Percentiles rank a stretch among this genome's conserved stretches.
phyloP scores from a whole-genome alignment of 2,797 vertebrate genomes.

The Microtus agrestis region DNA sequence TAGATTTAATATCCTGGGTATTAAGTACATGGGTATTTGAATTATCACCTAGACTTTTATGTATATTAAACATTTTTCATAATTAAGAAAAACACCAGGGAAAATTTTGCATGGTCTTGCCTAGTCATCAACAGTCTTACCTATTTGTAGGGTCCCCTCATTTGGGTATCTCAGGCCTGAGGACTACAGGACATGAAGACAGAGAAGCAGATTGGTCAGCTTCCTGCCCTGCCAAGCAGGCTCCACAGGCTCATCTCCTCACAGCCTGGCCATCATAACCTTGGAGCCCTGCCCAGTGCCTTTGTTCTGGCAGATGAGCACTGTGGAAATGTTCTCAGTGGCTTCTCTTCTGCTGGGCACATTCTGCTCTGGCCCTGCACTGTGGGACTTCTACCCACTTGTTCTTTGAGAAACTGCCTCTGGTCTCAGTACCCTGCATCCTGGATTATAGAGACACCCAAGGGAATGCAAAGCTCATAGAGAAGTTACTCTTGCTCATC shows the following conservation, averaged over 20 bases:
- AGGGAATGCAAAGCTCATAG: accelerated
- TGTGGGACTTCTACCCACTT: accelerated
- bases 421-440: not conserved
- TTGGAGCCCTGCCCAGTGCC: not conserved
- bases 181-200: not conserved
- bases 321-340: not conserved
- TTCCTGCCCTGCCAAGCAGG: not conserved
- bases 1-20: not conserved
- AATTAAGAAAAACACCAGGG: not conserved
- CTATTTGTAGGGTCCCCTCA: accelerated
- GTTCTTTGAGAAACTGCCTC: not conserved
- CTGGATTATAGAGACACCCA: not conserved
- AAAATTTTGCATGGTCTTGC: not conserved
- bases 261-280: not conserved
- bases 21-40: not conserved
- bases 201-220: not conserved
- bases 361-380: not conserved
- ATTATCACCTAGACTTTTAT: not conserved
- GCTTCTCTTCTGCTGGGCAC: accelerated
- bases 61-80: not conserved
- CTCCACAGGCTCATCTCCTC: not conserved
- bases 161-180: too few species aligned
- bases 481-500: not conserved
- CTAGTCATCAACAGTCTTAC: too few species aligned
- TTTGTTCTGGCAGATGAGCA: not conserved